Evolutionary conservation across 2,797 vertebrate species (phyloP), one percentile per base, ranked within the genome.

Genomic region (Enteromius viviparus): DNA sequence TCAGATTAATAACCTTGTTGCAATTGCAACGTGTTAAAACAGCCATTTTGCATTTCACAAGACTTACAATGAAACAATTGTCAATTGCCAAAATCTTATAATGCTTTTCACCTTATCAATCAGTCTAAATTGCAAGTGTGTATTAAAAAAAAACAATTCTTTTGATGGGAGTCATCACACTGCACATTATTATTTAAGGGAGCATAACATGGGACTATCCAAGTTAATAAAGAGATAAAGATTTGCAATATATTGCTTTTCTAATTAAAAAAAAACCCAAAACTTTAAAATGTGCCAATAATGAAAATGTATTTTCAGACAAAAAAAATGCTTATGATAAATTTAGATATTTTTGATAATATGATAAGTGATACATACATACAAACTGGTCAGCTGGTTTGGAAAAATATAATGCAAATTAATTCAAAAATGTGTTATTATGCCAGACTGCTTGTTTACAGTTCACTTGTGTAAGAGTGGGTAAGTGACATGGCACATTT

Each of bases 11-110:
- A 84, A 83, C 58, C 55, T 45, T 93, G 89, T 91, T 85, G 92
- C 89, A 91, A 92, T 84, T 86, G 80, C 72, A 86, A 85, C 69
- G 65, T 88, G 87, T 89, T 85, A 89, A 87, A 91, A 90, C 93
- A 93, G 87, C 81, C 81, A 80, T 84, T 58, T 58, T 58, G 78
- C 79, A 91, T 93, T 93, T 90, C 92, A 89, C 91, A 93, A 94
- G 89, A 86, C 86, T 80, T 6, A 37, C 86, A 29, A 15, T 71
- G 53, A 71, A 87, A 86, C 78, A 34, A 34, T 34, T 34, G 32
- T 34, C 32, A 34, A 34, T 34, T 15, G 82, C 70, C 77, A 87
- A 84, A 89, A 86, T 78, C 74, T 85, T 74, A 74, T 42, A 87
- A 80, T 89, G 69, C 29, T 65, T 78, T 77, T 88, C 85, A 65